Percentiles rank a stretch among this genome's conserved stretches.
These are phyloP conservation scores for Shinisaurus crocodilurus DNA, from an alignment of 2,113 vertebrate genomes.

Conservation along the genomic window DNA sequence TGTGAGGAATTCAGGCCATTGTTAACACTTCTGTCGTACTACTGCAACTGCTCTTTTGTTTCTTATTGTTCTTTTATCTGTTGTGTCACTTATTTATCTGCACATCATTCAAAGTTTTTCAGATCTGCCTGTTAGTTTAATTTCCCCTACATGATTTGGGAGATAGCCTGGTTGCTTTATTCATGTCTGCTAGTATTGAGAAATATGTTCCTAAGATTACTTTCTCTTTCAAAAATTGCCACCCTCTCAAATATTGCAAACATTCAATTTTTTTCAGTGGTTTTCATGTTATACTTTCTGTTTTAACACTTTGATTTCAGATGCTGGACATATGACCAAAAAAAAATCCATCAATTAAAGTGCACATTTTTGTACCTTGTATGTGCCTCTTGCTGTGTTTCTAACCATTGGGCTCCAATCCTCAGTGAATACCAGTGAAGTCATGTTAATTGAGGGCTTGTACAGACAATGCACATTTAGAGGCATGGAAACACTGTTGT, in stretches of 20 bases:
- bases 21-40: slow-evolving; percentile 20
- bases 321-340: background rate
- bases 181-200: background rate
- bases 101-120: slow-evolving; percentile 26
- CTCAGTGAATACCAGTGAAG: background rate
- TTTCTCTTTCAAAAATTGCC: background rate
- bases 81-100: slow-evolving; percentile 31
- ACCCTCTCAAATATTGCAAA: background rate
- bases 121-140: background rate
- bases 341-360: background rate
- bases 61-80: slow-evolving; percentile 29
- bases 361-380: background rate
- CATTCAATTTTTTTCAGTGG: background rate
- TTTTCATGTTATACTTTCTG: background rate
- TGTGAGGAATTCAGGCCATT: slow-evolving; percentile 22
- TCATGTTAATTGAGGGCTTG: background rate
- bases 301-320: background rate
- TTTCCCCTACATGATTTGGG: slow-evolving; percentile 2
- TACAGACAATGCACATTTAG: background rate
- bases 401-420: background rate
- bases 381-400: background rate
- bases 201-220: background rate
- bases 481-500: background rate
- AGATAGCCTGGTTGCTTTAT: background rate
- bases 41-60: slow-evolving; percentile 19